phyloP scores from a whole-genome alignment of 1,140 invertebrate species.

The Cepaea nemoralis region DNA sequence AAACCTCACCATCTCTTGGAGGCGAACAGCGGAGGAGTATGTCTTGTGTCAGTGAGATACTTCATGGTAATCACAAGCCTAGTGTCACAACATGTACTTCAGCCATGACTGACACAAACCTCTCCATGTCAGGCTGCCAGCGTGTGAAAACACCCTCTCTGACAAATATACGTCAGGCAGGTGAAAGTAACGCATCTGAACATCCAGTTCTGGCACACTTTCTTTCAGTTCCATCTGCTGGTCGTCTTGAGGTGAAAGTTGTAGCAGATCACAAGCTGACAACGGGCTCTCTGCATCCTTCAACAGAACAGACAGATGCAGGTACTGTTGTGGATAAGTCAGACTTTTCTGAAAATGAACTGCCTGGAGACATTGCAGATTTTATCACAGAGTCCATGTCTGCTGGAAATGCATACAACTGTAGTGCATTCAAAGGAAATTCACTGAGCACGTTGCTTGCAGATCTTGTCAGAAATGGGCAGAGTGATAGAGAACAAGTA shows the following conservation, averaged over 20 bases:
- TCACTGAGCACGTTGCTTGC: not conserved
- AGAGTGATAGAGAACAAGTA: not conserved
- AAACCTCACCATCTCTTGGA: not conserved
- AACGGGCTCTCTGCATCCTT: not conserved
- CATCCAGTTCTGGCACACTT: not conserved
- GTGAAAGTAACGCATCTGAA: not conserved
- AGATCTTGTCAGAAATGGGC: conserved; percentile 16
- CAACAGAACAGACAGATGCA: not conserved
- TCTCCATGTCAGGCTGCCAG: not conserved
- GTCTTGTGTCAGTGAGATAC: conserved; percentile 6
- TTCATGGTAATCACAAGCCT: not conserved
- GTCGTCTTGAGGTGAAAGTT: not conserved
- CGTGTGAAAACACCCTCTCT: not conserved
- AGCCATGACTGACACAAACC: not conserved
- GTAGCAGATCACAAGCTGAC: not conserved
- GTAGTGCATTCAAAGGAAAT: not conserved
- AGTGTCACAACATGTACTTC: not conserved
- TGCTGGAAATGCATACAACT: not conserved
- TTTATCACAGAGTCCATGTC: conserved; percentile 57
- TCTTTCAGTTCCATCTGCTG: not conserved
- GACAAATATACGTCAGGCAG: not conserved
- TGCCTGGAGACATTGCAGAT: conserved; percentile 53
- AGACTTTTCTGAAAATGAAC: conserved; percentile 29
- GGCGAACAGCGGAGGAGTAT: not conserved
- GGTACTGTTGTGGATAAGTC: not conserved